Evolutionary conservation across 2,797 vertebrate genomes (phyloP).

Genomic region (Manis pentadactyla): DNA sequence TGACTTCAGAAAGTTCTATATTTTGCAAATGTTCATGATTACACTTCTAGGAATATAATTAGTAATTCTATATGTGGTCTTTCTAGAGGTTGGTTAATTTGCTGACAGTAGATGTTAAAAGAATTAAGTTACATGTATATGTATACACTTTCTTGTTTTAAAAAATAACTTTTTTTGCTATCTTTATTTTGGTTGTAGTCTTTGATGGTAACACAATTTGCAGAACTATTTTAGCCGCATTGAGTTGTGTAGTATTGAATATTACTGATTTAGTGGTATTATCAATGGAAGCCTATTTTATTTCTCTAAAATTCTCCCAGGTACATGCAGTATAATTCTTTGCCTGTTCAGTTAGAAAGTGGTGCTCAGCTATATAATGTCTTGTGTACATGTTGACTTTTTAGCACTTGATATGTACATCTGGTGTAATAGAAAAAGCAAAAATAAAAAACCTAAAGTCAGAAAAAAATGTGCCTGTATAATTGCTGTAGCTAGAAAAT

Average conservation of each 20-base stretch:
- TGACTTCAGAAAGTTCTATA: conserved; percentile 92
- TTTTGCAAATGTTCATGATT: conserved; percentile 97
- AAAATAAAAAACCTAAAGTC: conserved; percentile 92
- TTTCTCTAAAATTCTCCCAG: conserved; percentile 87
- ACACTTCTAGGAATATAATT: conserved; percentile 94
- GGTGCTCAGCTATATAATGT: conserved; percentile 94
- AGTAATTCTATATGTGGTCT: conserved; percentile 90
- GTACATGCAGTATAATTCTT: conserved; percentile 88
- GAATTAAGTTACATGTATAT: conserved; percentile 89
- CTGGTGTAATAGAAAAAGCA: conserved; percentile 93
- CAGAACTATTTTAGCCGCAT: conserved; percentile 95
- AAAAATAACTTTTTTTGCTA: conserved; percentile 89
- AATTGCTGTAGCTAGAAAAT: conserved; percentile 33
- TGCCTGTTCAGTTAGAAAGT: conserved; percentile 88
- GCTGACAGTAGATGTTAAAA: conserved; percentile 90
- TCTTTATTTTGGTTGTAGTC: conserved; percentile 91
- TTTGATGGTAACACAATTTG: conserved; percentile 94
- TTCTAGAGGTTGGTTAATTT: conserved; percentile 88
- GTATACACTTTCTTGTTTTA: conserved; percentile 89
- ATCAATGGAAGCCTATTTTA: conserved; percentile 93
- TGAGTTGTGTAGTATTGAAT: conserved; percentile 93
- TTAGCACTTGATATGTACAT: conserved; percentile 89
- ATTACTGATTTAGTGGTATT: conserved; percentile 95
- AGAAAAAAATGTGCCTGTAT: conserved; percentile 66
- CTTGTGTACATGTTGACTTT: conserved; percentile 88